Conservation (phyloP, 2,797 vertebrate species). For the Acanthopagrus latus region DNA sequence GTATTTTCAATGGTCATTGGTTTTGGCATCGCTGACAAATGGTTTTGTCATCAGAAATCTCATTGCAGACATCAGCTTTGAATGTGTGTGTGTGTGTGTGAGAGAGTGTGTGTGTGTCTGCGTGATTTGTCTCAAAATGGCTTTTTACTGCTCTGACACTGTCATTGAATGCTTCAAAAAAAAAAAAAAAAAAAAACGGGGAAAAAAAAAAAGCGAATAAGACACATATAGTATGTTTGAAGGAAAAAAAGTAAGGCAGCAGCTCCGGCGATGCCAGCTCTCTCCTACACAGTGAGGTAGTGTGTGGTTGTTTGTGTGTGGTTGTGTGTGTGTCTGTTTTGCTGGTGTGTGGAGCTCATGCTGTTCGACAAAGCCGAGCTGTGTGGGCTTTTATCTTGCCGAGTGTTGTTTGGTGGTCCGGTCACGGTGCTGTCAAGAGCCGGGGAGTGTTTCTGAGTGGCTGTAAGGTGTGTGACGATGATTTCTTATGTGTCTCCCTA, state of each 20-base stretch:
- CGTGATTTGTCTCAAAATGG: conserved; percentile 21
- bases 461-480: conserved; percentile 45
- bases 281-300: conserved; percentile 2
- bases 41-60: conserved; percentile 56
- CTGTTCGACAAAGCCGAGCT: conserved; percentile 47
- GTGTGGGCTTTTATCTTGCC: conserved; percentile 56
- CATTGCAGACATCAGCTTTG: conserved; percentile 36
- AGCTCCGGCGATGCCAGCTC: conserved; percentile 24
- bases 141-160: conserved; percentile 25
- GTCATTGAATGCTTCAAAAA: conserved; percentile 20
- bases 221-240: background rate
- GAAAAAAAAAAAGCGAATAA: background rate
- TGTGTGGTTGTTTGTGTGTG: conserved; percentile 27
- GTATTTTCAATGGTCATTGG: conserved; percentile 56
- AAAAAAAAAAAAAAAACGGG: no score
- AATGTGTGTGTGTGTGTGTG: background rate
- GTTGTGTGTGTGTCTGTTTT: conserved; percentile 20
- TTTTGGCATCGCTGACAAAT: conserved; percentile 55
- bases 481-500: conserved; percentile 40
- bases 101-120: conserved; percentile 6
- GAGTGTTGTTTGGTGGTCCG: conserved; percentile 44
- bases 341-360: conserved; percentile 33
- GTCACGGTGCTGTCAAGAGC: conserved; percentile 52
- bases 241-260: background rate
- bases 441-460: conserved; percentile 46